Base-by-base conservation (phyloP, 1,140 invertebrate genomes). In the Atopsyche davidsoni region DNA sequence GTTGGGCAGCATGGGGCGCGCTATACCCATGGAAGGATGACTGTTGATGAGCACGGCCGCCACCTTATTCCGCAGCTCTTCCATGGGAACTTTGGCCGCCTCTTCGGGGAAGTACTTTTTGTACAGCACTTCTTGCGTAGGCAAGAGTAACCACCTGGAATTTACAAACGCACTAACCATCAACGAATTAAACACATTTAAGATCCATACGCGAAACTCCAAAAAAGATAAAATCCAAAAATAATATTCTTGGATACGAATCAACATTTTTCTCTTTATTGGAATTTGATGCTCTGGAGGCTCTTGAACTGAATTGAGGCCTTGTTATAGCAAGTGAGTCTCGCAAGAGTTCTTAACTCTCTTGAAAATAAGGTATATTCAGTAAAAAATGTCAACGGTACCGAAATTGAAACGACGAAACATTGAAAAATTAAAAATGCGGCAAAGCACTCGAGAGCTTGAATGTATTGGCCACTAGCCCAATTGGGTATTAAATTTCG, bases 1-100 rank as follows among this genome's bases (percentile, higher is more conserved):
- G 21, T 57, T 53, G 19, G 55, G 55, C 13, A 53, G 38, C 10
- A 53, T 23, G 13, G 55, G 55, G 11, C 55, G 14, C 6, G 32
- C 46, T 2, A 50, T 18, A n/a, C 51, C 51, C 11, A 53, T 14
- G 11, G 55, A 57, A 1, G 55, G 51, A 41, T 57, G 55, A 38
- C 34, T 53, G 46, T 57, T 57, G 4, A 51, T 14, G 2, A 57
- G 36, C 2, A 47, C 23, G 0, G 42, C 16, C 1, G 44, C 43
- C 25, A 57, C 39, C 19, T 32, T 28, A 1, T 40, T 50, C 23
- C 40, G 28, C n/a, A 57, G 36, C 18, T 57, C 42, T 22, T 17
- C 10, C 19, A 34, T 53, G n/a, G 50, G 41, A 11, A 57, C 36
- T 44, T 14, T 36, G 17, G 40, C 28, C 14, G 55, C 46, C 24